These are phyloP conservation scores for Mus musculus DNA, from an alignment of 2,113 vertebrate species.

Conservation along the genomic window DNA sequence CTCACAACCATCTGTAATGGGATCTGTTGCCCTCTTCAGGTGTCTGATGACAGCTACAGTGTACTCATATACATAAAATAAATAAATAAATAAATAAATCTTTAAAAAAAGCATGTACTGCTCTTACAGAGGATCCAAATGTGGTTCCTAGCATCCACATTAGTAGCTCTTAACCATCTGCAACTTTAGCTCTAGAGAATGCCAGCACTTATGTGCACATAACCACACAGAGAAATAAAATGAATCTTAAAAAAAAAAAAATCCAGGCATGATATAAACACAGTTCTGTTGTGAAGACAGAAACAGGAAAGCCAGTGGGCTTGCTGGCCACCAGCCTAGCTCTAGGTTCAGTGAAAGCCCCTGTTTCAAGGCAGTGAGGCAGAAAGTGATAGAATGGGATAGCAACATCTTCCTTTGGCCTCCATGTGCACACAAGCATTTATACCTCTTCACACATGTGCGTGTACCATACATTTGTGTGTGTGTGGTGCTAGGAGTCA, in stretches of 20 bases:
- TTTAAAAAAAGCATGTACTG: neutral
- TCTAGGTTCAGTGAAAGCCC: neutral
- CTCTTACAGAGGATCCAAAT: neutral
- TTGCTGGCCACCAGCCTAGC: neutral
- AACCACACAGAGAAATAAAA: neutral
- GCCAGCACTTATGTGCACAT: neutral
- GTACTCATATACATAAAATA: too few species aligned
- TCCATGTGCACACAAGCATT: neutral
- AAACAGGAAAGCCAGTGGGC: neutral
- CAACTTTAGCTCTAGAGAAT: neutral
- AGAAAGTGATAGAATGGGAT: neutral
- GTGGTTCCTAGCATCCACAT: neutral
- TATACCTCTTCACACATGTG: neutral
- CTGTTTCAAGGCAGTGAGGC: neutral
- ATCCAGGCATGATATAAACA: neutral
- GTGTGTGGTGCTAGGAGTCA: neutral
- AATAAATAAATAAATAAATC: too few species aligned
- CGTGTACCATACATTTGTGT: neutral
- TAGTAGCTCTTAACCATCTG: neutral
- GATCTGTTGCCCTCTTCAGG: too few species aligned
- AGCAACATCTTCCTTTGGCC: neutral
- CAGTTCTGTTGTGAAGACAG: neutral
- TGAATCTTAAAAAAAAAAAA: neutral
- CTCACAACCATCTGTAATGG: too few species aligned
- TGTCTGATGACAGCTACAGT: too few species aligned